Conservation (phyloP, 2,888 invertebrate genomes). For the Aelia acuminata region DNA sequence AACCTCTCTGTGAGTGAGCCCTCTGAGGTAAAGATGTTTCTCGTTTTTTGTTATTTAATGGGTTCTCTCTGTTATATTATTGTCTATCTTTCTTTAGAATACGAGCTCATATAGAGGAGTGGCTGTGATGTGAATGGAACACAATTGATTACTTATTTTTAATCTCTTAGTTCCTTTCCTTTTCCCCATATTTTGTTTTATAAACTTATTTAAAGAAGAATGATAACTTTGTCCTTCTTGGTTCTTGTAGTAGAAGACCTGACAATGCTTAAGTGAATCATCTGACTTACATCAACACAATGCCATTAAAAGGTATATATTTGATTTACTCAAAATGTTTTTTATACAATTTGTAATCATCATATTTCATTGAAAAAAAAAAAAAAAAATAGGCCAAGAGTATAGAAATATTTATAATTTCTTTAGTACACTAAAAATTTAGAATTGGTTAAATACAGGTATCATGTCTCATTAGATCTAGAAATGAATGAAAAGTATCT, state of each 20-base stretch:
- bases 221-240: slow-evolving; percentile 18
- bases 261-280: slow-evolving; percentile 3
- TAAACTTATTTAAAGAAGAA: slow-evolving; percentile 15
- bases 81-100: slow-evolving; percentile 18
- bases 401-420: neutral
- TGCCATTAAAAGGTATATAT: slow-evolving; percentile 2
- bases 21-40: slow-evolving; percentile 25
- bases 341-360: neutral
- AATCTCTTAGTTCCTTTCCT: neutral
- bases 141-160: neutral
- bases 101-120: slow-evolving; percentile 15
- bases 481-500: too few relatives aligned
- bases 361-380: neutral
- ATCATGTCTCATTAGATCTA: neutral
- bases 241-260: slow-evolving; percentile 13
- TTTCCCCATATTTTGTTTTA: neutral
- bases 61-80: slow-evolving; percentile 23
- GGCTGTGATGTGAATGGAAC: slow-evolving; percentile 10
- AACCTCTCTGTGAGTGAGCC: slow-evolving; percentile 24
- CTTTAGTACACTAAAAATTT: neutral
- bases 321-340: neutral
- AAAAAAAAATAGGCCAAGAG: neutral
- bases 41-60: slow-evolving; percentile 29
- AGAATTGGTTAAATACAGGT: neutral
- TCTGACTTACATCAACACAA: neutral